Base-by-base conservation (phyloP, 2,113 vertebrate genomes). In the Halcyon malimbica region DNA sequence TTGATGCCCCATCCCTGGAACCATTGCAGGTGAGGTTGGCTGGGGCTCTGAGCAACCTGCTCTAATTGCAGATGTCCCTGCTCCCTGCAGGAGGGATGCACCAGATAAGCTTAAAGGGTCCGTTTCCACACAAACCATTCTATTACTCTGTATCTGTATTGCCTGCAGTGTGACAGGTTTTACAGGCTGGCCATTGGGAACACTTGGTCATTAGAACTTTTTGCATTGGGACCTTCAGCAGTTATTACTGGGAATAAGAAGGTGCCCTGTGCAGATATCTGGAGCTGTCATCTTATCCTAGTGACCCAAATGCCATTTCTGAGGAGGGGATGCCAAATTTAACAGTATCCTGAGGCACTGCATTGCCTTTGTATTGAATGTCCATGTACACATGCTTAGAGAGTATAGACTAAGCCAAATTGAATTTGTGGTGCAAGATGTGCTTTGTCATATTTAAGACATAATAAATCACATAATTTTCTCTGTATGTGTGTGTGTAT, bases 331-430 rank as follows among this genome's bases (percentile, higher is more conserved):
- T 84, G 51, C 5, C 16, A 39, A 50, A 39, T 28, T 11, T 44
- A 54, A 33, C 9, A n/a, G 35, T 13, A 24, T 11, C 13, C 17
- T 19, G 17, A 71, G 39, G 6, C 9, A 5, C 5, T 8, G 15
- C 8, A 3, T 28, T 28, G 35, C 23, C 16, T 39, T 26, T 25
- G 24, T 17, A 12, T 6, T 48, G 24, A 28, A n/a, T 13, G 5
- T 12, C 10, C 6, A 3, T 12, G 4, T 14, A 15, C 17, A 4
- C 2, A 9, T 5, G 18, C 16, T 11, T 2, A 7, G 41, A 28
- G 21, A 18, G 5, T 17, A 35, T 21, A 13, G 24, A 29, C 15
- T 5, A 5, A 23, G 21, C 5, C 35, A 82, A 86, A 37, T 0
- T 7, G n/a, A 46, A 44, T 21, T 39, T 35, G 24, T 50, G 53